phyloP scores from a whole-genome alignment of 1,140 invertebrate genomes.

The Hylaeus volcanicus region DNA sequence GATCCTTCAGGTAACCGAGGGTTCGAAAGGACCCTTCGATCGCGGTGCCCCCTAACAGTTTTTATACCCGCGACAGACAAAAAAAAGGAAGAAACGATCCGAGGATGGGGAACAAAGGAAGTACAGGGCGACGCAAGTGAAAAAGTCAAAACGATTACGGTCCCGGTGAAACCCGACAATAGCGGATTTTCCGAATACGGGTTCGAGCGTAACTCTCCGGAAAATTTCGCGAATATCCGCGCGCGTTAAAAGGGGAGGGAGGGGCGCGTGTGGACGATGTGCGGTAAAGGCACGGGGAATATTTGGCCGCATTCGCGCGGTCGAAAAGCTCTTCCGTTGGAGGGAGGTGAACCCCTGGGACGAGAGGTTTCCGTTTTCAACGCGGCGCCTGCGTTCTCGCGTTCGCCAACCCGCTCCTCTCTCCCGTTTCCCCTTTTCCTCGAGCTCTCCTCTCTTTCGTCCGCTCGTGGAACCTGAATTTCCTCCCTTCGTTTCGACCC shows the following conservation, averaged over 20 bases:
- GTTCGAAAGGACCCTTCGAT: conserved; percentile 8
- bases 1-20: conserved; percentile 27
- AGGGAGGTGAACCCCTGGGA: conserved; percentile 47
- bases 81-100: too few relatives aligned
- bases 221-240: conserved; percentile 37
- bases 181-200: background rate
- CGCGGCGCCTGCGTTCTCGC: conserved; percentile 56
- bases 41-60: conserved; percentile 8
- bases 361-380: conserved; percentile 50
- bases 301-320: conserved; percentile 54
- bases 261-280: background rate
- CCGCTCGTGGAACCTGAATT: conserved; percentile 3
- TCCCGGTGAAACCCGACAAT: background rate
- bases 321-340: conserved; percentile 49
- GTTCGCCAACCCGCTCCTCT: conserved; percentile 39
- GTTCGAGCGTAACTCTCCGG: conserved; percentile 28
- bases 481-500: background rate
- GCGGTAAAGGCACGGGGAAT: conserved; percentile 45
- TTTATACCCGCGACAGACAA: background rate
- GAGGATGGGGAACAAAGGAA: background rate
- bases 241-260: background rate
- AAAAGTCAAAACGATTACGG: conserved; percentile 35
- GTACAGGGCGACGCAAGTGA: conserved; percentile 1
- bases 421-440: conserved; percentile 28
- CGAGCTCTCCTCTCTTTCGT: conserved; percentile 1